These are phyloP conservation scores for Saxidomus purpurata DNA, from an alignment of 1,140 invertebrate genomes.

Conservation along the genomic window DNA sequence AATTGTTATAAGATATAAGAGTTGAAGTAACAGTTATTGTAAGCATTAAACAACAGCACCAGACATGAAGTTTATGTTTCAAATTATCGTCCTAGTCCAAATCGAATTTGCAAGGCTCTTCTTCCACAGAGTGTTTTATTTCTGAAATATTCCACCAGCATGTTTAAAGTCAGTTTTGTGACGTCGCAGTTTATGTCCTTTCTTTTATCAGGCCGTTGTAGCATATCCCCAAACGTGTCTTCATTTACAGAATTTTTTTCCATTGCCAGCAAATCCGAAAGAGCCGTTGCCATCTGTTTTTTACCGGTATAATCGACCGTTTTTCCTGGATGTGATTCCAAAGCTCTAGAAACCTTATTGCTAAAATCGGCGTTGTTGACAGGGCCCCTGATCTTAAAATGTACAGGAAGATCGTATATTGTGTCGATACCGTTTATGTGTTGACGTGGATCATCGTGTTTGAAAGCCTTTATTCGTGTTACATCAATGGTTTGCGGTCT, in stretches of 20 bases:
- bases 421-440: too few relatives aligned
- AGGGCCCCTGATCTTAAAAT: neutral
- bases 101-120: neutral
- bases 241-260: neutral
- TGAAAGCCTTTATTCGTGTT: too few relatives aligned
- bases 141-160: neutral
- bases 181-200: neutral
- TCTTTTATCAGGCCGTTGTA: neutral
- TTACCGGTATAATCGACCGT: neutral
- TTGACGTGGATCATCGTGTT: too few relatives aligned
- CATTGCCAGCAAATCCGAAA: neutral
- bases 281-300: too few relatives aligned
- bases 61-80: too few relatives aligned
- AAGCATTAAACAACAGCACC: too few relatives aligned
- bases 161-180: neutral
- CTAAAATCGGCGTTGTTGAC: neutral
- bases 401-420: neutral
- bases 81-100: constrained; percentile 15
- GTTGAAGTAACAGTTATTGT: too few relatives aligned
- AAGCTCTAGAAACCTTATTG: neutral
- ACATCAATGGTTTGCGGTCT: too few relatives aligned
- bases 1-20: too few relatives aligned
- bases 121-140: neutral
- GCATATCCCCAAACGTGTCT: neutral
- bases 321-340: too few relatives aligned